These are phyloP conservation scores for Zophobas morio DNA, from an alignment of 1,140 invertebrate species.

Conservation along the genomic window DNA sequence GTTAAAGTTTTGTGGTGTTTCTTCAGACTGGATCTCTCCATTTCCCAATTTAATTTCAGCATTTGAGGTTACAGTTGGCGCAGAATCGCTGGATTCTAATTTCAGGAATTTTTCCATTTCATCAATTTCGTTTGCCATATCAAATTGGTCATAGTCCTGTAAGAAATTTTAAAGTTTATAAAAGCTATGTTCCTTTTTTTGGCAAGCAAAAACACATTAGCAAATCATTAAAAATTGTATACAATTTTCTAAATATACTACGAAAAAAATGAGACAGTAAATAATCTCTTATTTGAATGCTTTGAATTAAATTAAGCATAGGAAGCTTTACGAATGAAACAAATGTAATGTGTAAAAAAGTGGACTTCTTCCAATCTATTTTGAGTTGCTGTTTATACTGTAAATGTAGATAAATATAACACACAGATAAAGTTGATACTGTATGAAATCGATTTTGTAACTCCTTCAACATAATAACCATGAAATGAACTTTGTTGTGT, in stretches of 20 bases:
- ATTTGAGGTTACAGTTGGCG: conserved; percentile 53
- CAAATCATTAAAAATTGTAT: too few relatives aligned
- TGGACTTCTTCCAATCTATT: conserved; percentile 36
- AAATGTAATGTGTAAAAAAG: conserved; percentile 6
- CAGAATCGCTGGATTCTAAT: conserved; percentile 68
- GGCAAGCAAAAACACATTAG: too few relatives aligned
- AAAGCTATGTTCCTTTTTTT: too few relatives aligned
- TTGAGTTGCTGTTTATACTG: conserved; percentile 4
- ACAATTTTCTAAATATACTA: too few relatives aligned
- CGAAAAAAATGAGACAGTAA: too few relatives aligned
- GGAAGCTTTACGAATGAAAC: not conserved
- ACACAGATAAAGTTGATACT: not conserved
- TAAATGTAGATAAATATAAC: not conserved
- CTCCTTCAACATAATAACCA: not conserved
- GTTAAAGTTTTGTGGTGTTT: conserved; percentile 50
- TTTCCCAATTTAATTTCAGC: conserved; percentile 58
- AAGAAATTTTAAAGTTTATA: not conserved
- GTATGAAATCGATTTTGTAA: not conserved
- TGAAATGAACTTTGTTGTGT: not conserved
- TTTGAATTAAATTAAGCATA: too few relatives aligned
- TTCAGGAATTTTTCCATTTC: conserved; percentile 89
- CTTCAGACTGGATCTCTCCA: conserved; percentile 45
- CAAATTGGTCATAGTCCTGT: conserved; percentile 94
- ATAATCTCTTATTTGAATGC: too few relatives aligned
- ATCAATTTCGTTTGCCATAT: conserved; percentile 92